Conservation (phyloP, 2,888 invertebrate species). For the Abrostola tripartita region DNA sequence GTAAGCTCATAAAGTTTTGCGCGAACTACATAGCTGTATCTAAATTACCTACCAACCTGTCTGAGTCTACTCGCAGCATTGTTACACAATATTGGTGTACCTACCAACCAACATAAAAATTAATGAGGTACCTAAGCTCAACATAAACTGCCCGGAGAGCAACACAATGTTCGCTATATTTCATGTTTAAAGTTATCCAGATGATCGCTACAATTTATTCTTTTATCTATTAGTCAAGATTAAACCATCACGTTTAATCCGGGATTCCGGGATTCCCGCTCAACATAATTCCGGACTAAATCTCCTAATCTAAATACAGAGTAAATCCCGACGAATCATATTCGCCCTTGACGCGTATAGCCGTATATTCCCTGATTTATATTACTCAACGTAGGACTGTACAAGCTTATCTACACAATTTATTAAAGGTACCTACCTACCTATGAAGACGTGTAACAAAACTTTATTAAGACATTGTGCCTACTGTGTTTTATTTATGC, state of each 20-base stretch:
- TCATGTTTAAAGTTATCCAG: neutral
- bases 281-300: conserved; percentile 1
- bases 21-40: too few relatives aligned
- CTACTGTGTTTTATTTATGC: too few relatives aligned
- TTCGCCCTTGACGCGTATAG: neutral
- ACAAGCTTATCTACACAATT: too few relatives aligned
- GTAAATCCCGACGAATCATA: conserved; percentile 4
- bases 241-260: neutral
- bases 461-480: too few relatives aligned
- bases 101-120: too few relatives aligned
- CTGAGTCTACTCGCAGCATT: too few relatives aligned
- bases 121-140: neutral
- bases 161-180: neutral
- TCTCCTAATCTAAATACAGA: conserved; percentile 1
- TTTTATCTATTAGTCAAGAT: neutral
- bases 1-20: too few relatives aligned
- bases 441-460: too few relatives aligned
- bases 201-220: conserved; percentile 1
- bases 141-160: neutral
- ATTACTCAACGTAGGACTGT: neutral
- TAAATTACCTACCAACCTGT: too few relatives aligned
- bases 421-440: too few relatives aligned
- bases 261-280: neutral
- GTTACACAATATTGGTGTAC: too few relatives aligned
- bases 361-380: conserved; percentile 1